Percentiles rank a stretch among this genome's conserved stretches.
Conservation (phyloP, 2,113 vertebrate genomes). For the Talpa occidentalis region DNA sequence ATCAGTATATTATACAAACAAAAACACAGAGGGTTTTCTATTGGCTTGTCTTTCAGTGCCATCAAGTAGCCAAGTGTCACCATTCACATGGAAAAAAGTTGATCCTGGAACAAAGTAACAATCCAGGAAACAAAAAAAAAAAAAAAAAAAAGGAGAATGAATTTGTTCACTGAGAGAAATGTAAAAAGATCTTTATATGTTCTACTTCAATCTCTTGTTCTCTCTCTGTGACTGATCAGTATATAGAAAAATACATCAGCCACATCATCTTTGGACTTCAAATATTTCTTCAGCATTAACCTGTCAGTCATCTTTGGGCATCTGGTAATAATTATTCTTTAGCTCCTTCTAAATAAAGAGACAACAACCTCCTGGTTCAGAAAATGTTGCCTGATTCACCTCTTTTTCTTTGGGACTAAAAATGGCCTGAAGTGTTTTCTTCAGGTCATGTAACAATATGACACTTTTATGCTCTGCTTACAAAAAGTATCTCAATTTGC, state of each 20-base stretch:
- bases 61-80: not conserved
- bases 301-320: constrained; percentile 38
- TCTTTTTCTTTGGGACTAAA: constrained; percentile 63
- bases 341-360: constrained; percentile 10
- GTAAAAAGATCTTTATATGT: not conserved
- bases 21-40: not conserved
- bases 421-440: not conserved
- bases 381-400: constrained; percentile 48
- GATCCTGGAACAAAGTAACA: not conserved
- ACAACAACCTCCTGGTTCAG: constrained; percentile 56
- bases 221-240: constrained; percentile 37
- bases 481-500: constrained; percentile 14
- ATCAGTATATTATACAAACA: not conserved
- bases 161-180: constrained; percentile 1
- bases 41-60: not conserved
- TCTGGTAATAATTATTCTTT: not conserved
- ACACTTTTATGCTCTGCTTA: not conserved
- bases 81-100: not conserved
- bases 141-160: not conserved
- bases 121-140: not conserved
- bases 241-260: not conserved
- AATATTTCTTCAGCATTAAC: constrained; percentile 49
- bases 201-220: constrained; percentile 62
- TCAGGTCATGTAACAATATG: not conserved
- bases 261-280: constrained; percentile 45